Conservation (phyloP, 1,140 invertebrate species). For the Neuroterus valhalla region DNA sequence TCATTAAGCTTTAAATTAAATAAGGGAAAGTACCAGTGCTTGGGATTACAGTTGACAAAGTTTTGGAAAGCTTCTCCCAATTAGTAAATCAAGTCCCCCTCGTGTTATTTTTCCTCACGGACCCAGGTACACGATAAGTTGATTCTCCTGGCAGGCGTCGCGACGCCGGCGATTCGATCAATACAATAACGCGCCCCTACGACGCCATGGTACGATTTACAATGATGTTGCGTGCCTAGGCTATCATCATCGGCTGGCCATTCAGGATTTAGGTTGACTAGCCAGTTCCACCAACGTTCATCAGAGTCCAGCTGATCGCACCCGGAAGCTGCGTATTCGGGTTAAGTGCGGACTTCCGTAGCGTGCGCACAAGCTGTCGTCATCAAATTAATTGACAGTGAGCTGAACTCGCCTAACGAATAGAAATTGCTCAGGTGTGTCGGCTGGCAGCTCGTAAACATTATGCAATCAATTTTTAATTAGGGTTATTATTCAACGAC, state of each 20-base stretch:
- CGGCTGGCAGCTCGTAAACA: neutral
- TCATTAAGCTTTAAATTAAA: too few relatives aligned
- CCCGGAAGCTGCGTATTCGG: constrained; percentile 52
- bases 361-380: constrained; percentile 8
- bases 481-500: neutral
- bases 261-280: neutral
- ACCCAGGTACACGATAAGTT: neutral
- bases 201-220: constrained; percentile 19
- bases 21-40: neutral
- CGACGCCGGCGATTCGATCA: constrained; percentile 22
- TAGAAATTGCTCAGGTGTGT: constrained; percentile 24
- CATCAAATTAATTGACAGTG: constrained; percentile 27
- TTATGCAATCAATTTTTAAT: neutral
- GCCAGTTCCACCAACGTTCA: neutral
- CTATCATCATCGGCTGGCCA: neutral
- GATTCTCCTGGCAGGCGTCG: neutral
- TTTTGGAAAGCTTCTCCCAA: neutral
- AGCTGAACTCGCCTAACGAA: constrained; percentile 12
- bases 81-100: neutral
- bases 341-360: constrained; percentile 52
- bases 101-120: neutral
- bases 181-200: constrained; percentile 23
- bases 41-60: neutral
- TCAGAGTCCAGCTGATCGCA: constrained; percentile 26
- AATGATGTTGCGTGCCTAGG: neutral